Conservation (phyloP, 1,140 invertebrate species). For the Trichonephila clavipes region DNA sequence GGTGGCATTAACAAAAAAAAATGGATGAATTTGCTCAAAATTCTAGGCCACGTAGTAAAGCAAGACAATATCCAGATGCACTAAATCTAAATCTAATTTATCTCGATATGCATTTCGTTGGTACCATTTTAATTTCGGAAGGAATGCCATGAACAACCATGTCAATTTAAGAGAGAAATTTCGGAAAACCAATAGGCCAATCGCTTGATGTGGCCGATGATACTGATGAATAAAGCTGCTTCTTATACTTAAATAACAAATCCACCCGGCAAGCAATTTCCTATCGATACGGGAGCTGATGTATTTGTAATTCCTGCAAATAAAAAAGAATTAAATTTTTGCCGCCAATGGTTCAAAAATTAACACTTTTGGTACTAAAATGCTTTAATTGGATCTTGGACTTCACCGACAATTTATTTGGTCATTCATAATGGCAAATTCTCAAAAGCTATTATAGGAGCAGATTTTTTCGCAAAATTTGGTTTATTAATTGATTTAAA, state of each 20-base stretch:
- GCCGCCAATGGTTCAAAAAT: too few relatives aligned
- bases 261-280: background rate
- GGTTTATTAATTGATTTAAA: background rate
- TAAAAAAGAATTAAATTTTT: background rate
- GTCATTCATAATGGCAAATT: background rate
- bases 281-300: background rate
- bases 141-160: background rate
- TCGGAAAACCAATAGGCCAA: background rate
- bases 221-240: background rate
- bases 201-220: background rate
- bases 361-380: too few relatives aligned
- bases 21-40: background rate
- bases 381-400: too few relatives aligned
- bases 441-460: background rate
- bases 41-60: background rate
- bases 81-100: background rate
- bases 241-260: background rate
- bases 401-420: too few relatives aligned
- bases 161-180: too few relatives aligned
- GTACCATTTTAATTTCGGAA: background rate
- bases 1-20: background rate
- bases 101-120: background rate
- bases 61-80: background rate
- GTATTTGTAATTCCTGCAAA: background rate
- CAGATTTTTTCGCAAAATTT: background rate